These are phyloP conservation scores for Phylloscopus trochilus DNA, from an alignment of 2,113 vertebrate species.

Conservation along the genomic window DNA sequence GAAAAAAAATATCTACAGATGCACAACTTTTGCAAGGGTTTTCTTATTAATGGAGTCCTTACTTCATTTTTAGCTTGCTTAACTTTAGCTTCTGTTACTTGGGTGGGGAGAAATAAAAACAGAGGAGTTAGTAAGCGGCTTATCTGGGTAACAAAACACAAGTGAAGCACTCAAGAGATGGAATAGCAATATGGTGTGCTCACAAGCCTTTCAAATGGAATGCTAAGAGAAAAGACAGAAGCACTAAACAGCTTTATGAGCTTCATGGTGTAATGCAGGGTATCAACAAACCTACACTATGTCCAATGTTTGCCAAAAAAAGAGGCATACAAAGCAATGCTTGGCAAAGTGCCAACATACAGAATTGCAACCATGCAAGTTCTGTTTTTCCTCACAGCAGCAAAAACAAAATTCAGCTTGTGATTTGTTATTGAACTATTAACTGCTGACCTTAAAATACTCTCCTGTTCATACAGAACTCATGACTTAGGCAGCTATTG, in stretches of 20 bases:
- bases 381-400: conserved; percentile 12
- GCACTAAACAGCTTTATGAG: background rate
- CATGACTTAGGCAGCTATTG: background rate
- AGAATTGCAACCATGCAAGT: conserved; percentile 5
- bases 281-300: background rate
- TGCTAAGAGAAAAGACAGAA: background rate
- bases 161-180: background rate
- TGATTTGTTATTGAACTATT: background rate
- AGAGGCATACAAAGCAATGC: background rate
- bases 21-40: background rate
- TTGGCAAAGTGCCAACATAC: background rate
- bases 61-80: background rate
- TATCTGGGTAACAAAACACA: background rate
- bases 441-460: conserved; percentile 21
- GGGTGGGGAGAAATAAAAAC: background rate
- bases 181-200: background rate
- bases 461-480: background rate
- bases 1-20: background rate
- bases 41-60: background rate
- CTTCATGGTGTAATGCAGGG: background rate
- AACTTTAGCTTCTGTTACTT: background rate
- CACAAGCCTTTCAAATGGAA: background rate
- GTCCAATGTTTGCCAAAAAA: background rate
- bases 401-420: conserved; percentile 14
- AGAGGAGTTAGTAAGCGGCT: background rate